Conservation (phyloP, 2,113 vertebrate species). For the Atlantisia rogersi region DNA sequence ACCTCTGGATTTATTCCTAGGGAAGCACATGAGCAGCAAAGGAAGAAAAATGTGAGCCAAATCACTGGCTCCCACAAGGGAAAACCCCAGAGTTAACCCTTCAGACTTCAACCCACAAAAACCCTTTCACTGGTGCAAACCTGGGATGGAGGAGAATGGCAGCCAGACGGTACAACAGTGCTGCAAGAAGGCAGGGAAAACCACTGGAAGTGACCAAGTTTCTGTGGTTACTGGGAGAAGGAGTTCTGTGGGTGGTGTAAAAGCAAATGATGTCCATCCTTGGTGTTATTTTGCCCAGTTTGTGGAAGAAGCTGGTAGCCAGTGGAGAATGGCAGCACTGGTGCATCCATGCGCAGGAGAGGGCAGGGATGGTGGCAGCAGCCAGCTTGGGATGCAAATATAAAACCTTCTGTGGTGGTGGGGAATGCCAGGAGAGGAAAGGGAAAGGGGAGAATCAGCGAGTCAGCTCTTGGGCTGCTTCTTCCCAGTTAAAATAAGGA, state of each 20-base stretch:
- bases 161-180: too few relatives aligned
- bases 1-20: constrained; percentile 8
- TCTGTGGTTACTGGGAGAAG: accelerated
- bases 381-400: neutral
- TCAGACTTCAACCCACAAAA: neutral
- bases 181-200: neutral
- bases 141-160: accelerated
- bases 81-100: neutral
- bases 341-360: accelerated
- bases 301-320: neutral
- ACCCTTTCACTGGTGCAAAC: neutral
- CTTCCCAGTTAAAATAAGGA: neutral
- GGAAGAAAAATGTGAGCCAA: neutral
- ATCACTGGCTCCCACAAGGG: neutral
- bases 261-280: neutral
- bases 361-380: neutral
- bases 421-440: neutral
- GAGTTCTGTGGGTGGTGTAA: neutral
- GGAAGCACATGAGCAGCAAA: neutral
- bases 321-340: neutral
- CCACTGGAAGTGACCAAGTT: accelerated
- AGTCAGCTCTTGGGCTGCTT: neutral
- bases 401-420: neutral
- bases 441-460: neutral
- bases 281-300: neutral